Evolutionary conservation across 2,888 invertebrate species (phyloP).

Genomic region (Lepidochitona cinerea): DNA sequence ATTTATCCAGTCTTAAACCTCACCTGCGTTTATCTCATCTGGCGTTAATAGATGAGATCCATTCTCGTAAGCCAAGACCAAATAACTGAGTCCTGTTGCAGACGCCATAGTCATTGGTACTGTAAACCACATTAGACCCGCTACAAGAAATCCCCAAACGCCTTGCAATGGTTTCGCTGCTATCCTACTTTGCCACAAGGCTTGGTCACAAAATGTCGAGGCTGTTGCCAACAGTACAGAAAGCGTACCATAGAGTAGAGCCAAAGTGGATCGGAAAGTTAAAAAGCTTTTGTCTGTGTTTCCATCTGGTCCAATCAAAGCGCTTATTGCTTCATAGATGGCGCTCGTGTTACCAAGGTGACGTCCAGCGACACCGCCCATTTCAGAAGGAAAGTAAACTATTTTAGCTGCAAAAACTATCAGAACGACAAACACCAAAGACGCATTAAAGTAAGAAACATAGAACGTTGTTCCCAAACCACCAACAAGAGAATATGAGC

Average conservation of each 20-base stretch:
- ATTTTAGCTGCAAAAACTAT: conserved; percentile 42
- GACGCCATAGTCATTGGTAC: conserved; percentile 1
- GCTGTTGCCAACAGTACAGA: conserved; percentile 49
- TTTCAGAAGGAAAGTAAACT: conserved; percentile 27
- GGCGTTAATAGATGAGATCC: neutral
- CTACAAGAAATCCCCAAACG: neutral
- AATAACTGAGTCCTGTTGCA: neutral
- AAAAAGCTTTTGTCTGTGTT: conserved; percentile 50
- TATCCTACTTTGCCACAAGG: neutral
- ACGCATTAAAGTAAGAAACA: conserved; percentile 63
- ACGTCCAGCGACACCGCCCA: neutral
- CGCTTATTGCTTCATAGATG: conserved; percentile 42
- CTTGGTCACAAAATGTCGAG: conserved; percentile 54
- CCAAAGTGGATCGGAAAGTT: conserved; percentile 52
- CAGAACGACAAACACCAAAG: conserved; percentile 50
- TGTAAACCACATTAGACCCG: neutral
- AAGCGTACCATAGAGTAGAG: conserved; percentile 49
- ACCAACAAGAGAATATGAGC: conserved; percentile 56
- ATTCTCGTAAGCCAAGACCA: neutral
- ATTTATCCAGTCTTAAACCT: no score
- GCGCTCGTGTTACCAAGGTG: conserved; percentile 34
- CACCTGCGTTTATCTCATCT: neutral
- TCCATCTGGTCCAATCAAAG: conserved; percentile 34
- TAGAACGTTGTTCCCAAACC: conserved; percentile 64
- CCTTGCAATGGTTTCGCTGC: neutral